A percentile compares a stretch with the other conserved stretches of the same genome.
Evolutionary conservation across 2,888 invertebrate genomes (phyloP).

Genomic region (Clostera curtula): DNA sequence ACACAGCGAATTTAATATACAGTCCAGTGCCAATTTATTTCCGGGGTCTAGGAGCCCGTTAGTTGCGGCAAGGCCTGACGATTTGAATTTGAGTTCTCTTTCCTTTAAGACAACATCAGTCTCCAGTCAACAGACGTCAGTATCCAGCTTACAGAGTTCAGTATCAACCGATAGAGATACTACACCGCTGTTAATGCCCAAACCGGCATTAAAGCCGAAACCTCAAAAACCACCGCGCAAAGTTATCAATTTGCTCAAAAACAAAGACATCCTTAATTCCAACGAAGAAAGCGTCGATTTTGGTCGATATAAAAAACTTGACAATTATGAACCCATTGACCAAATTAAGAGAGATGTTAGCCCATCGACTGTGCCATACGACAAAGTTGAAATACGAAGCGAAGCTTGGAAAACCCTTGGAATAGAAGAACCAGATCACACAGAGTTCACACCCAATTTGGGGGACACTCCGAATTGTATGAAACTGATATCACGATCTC

Average conservation of each 20-base stretch:
- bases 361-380: slow-evolving; percentile 76
- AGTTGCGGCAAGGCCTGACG: slow-evolving; percentile 76
- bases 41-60: slow-evolving; percentile 88
- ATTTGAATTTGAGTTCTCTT: slow-evolving; percentile 58
- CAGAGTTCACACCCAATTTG: slow-evolving; percentile 73
- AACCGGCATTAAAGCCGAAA: slow-evolving; percentile 76
- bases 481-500: slow-evolving; percentile 68
- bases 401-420: slow-evolving; percentile 90
- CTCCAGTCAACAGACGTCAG: slow-evolving; percentile 54
- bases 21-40: slow-evolving; percentile 85
- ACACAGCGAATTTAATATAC: slow-evolving; percentile 82
- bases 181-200: slow-evolving; percentile 64
- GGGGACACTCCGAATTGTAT: slow-evolving; percentile 63
- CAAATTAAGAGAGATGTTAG: slow-evolving; percentile 64
- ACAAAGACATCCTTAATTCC: slow-evolving; percentile 37
- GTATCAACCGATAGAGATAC: slow-evolving; percentile 55
- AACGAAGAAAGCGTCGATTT: slow-evolving; percentile 61
- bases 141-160: no score
- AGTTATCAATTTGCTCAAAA: slow-evolving; percentile 62
- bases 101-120: slow-evolving; percentile 63
- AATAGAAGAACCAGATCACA: slow-evolving; percentile 82
- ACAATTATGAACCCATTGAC: slow-evolving; percentile 68
- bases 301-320: slow-evolving; percentile 70
- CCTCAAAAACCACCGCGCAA: slow-evolving; percentile 78
- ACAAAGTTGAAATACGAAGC: slow-evolving; percentile 83